Conservation (phyloP, 2,888 invertebrate genomes). For the Coenonympha glycerion region DNA sequence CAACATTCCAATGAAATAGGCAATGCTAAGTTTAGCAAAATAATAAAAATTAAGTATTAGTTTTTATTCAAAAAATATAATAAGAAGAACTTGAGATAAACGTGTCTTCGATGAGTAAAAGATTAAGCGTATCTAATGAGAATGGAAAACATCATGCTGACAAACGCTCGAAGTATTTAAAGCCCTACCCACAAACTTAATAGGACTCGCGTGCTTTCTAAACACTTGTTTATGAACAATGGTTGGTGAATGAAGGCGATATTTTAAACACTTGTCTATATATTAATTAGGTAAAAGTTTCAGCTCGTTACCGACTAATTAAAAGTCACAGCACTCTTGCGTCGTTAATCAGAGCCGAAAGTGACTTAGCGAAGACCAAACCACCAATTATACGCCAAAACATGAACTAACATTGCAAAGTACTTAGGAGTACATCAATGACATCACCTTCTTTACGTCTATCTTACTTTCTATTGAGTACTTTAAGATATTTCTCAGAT, state of each 20-base stretch:
- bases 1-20: too few species aligned
- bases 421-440: neutral
- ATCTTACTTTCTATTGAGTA: neutral
- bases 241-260: constrained; percentile 26
- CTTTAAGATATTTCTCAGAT: neutral
- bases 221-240: neutral
- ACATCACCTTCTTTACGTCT: neutral
- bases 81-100: neutral
- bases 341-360: constrained; percentile 59
- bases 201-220: constrained; percentile 19
- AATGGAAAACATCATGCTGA: neutral
- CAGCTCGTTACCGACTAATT: constrained; percentile 60
- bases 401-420: neutral
- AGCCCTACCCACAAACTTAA: constrained; percentile 4
- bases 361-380: constrained; percentile 39
- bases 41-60: too few species aligned
- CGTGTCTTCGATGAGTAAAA: neutral
- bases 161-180: neutral
- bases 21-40: too few species aligned
- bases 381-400: constrained; percentile 9
- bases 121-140: neutral
- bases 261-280: constrained; percentile 48
- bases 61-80: too few species aligned
- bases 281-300: constrained; percentile 64
- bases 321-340: constrained; percentile 42